Evolutionary conservation across 2,888 invertebrate species (phyloP).

Genomic region (Polyommatus icarus): DNA sequence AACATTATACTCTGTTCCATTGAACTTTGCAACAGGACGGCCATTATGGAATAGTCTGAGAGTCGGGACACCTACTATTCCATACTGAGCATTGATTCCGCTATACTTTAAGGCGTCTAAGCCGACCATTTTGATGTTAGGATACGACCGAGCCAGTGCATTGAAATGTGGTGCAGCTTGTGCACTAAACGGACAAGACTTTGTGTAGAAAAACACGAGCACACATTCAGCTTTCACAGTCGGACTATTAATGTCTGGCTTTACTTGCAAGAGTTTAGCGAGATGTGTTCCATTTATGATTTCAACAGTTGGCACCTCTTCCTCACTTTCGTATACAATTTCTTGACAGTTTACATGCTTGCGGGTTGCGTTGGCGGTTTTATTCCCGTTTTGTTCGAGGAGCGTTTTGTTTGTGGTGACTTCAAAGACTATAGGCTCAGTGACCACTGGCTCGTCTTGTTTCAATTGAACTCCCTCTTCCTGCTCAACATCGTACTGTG

Average conservation of each 20-base stretch:
- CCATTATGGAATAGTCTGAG: conserved; percentile 94
- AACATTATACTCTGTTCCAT: conserved; percentile 89
- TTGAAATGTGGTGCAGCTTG: conserved; percentile 95
- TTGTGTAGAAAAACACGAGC: conserved; percentile 92
- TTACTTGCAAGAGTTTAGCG: conserved; percentile 83
- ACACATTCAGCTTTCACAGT: conserved; percentile 85
- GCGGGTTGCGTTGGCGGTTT: conserved; percentile 66
- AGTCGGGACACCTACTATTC: conserved; percentile 94
- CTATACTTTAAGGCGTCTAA: conserved; percentile 92
- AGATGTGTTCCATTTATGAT: conserved; percentile 86
- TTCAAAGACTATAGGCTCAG: conserved; percentile 69
- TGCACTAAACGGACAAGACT: conserved; percentile 94
- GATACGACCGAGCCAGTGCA: conserved; percentile 92
- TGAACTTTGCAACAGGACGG: conserved; percentile 90
- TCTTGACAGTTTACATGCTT: conserved; percentile 71
- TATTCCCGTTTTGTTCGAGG: conserved; percentile 63
- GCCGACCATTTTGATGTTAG: conserved; percentile 92
- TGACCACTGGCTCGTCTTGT: conserved; percentile 59
- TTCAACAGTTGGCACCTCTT: conserved; percentile 74
- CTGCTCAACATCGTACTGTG: conserved; percentile 65
- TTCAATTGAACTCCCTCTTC: conserved; percentile 47
- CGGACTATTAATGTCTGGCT: conserved; percentile 83
- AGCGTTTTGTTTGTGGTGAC: conserved; percentile 72
- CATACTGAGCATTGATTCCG: conserved; percentile 93
- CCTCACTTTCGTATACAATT: conserved; percentile 62